Evolutionary conservation across 1,140 invertebrate species (phyloP), one percentile per base, ranked within the genome.

Genomic region (Drosophila littoralis): DNA sequence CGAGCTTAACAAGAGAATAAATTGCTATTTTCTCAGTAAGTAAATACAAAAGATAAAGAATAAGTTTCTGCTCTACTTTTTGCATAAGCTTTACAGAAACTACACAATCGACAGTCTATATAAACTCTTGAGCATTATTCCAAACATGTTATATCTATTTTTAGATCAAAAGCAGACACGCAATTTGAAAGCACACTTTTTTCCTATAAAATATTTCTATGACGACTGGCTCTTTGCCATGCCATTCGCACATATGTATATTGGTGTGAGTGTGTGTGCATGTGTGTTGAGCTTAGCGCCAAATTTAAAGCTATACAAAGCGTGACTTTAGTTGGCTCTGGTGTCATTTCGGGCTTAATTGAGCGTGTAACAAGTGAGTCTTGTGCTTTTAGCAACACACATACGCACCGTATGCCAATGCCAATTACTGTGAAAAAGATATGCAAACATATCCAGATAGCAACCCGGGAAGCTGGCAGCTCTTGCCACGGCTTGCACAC

Each of bases 341-440:
- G 77, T 78, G 85, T 88, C 84, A 89, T 89, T 88, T 88, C 65
- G 65, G 66, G 83, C 75, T 89, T 88, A 88, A 88, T 88, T 88
- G 83, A 80, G 83, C 83, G 57, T 88, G 83, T 88, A 88, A 88
- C 83, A 73, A 89, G 73, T 70, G 76, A 54, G 77, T 77, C 80
- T 83, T 78, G 77, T 64, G 74, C 77, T 78, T 69, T 81, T 83
- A 77, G 43, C 28, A 55, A 59, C 76, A 70, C 71, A 58, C 58
- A 74, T 40, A 59, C 61, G 60, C 36, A 63, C 63, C 32, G 57
- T 59, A 59, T 46, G 42, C 57, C 57, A 46, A 32, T 45, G 55
- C 40, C 63, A 68, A 17, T 55, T 46, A 40, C 60, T 74, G 50
- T 22, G 69, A 33, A 15, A 79, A 64, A 54, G 71, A 72, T 79